Evolutionary conservation across 2,888 invertebrate genomes (phyloP).

Genomic region (Diplazon laetatorius): DNA sequence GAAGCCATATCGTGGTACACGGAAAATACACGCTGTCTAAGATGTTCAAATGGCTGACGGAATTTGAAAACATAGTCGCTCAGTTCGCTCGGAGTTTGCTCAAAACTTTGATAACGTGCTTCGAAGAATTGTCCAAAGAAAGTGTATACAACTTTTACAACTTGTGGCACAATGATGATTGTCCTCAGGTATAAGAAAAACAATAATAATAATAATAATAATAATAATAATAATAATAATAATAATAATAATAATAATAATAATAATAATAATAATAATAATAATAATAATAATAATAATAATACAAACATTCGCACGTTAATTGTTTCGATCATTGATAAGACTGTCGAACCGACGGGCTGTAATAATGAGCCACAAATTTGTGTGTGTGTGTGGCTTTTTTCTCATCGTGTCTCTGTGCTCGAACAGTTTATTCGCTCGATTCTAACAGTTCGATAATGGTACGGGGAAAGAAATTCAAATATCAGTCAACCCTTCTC

Average conservation of each 20-base stretch:
- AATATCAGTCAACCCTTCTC: too few relatives aligned
- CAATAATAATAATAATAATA: too few relatives aligned
- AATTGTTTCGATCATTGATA: conserved; percentile 15
- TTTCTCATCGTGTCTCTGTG: not conserved
- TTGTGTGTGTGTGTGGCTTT: not conserved
- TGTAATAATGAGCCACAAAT: not conserved
- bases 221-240: too few relatives aligned
- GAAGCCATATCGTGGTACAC: conserved; percentile 68
- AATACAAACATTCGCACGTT: too few relatives aligned
- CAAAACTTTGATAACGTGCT: conserved; percentile 70
- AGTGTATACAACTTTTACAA: conserved; percentile 67
- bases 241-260: too few relatives aligned
- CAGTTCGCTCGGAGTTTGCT: conserved; percentile 65
- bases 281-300: too few relatives aligned
- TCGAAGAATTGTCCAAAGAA: conserved; percentile 70
- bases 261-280: too few relatives aligned
- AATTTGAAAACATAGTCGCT: conserved; percentile 67
- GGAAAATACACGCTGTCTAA: conserved; percentile 69
- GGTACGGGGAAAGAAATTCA: too few relatives aligned
- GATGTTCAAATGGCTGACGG: conserved; percentile 73
- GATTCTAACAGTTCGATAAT: too few relatives aligned
- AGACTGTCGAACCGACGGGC: not conserved
- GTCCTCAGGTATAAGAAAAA: conserved; percentile 64
- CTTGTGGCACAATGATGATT: conserved; percentile 59
- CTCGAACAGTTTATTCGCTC: not conserved